phyloP scores from a whole-genome alignment of 2,888 invertebrate genomes.

The Anthoptus insignis region DNA sequence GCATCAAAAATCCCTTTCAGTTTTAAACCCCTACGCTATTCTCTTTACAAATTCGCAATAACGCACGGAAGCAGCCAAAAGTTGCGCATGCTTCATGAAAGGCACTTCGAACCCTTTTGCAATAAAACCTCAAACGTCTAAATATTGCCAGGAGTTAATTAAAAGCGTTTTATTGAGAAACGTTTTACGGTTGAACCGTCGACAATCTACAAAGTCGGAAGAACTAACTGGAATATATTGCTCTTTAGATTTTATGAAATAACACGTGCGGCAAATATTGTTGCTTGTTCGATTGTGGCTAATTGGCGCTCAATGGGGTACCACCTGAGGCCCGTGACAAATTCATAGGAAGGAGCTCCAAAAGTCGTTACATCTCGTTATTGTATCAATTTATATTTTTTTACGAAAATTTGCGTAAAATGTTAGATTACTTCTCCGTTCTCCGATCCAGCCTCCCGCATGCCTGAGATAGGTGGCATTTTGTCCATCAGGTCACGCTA shows the following conservation, averaged over 20 bases:
- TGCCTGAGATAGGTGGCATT: no score
- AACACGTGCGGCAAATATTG: not conserved
- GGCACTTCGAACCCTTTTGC: slow-evolving; percentile 42
- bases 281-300: not conserved
- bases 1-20: slow-evolving; percentile 2
- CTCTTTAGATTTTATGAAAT: slow-evolving; percentile 13
- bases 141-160: slow-evolving; percentile 52
- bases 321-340: no score
- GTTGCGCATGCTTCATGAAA: slow-evolving; percentile 48
- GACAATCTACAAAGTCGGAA: slow-evolving; percentile 33
- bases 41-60: slow-evolving; percentile 37
- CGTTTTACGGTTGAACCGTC: slow-evolving; percentile 58
- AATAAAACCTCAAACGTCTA: slow-evolving; percentile 46
- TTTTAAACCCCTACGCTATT: slow-evolving; percentile 3
- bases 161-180: slow-evolving; percentile 62
- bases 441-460: no score
- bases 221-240: slow-evolving; percentile 9
- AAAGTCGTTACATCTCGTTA: no score
- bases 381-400: no score
- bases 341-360: no score
- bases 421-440: no score
- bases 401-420: no score
- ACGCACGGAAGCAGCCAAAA: slow-evolving; percentile 29
- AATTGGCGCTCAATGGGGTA: no score
- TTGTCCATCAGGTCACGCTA: no score